These are phyloP conservation scores for Drosophila littoralis DNA, from an alignment of 1,140 invertebrate species.

Conservation along the genomic window DNA sequence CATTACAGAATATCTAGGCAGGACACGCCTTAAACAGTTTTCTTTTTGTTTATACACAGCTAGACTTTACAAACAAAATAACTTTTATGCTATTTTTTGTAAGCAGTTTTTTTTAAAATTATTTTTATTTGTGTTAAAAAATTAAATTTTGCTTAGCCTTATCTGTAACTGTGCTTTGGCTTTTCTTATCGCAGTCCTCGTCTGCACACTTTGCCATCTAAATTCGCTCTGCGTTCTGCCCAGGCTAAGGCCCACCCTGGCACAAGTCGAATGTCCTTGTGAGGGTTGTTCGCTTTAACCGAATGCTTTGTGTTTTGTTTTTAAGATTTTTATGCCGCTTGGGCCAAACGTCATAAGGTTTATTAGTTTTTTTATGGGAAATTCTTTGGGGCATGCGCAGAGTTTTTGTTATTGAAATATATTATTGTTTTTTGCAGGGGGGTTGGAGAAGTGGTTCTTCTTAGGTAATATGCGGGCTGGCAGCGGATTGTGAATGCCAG, in stretches of 20 bases:
- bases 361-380: constrained; percentile 42
- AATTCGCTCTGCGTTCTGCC: constrained; percentile 47
- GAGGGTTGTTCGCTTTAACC: constrained; percentile 55
- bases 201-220: constrained; percentile 50
- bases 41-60: neutral
- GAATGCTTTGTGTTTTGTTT: constrained; percentile 69
- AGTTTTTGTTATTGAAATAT: constrained; percentile 67
- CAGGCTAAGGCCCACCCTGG: constrained; percentile 39
- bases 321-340: constrained; percentile 44
- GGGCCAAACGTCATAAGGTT: constrained; percentile 9
- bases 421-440: neutral
- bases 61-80: neutral
- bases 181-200: constrained; percentile 32
- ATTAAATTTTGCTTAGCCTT: constrained; percentile 17
- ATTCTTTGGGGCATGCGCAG: constrained; percentile 67
- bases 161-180: constrained; percentile 18
- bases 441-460: constrained; percentile 9
- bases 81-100: neutral
- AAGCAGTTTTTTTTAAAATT: no score
- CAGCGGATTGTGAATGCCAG: neutral
- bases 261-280: constrained; percentile 62
- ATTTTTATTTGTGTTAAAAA: neutral
- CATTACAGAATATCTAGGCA: constrained; percentile 17
- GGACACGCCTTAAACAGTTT: constrained; percentile 44
- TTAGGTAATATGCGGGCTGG: constrained; percentile 11